Base-by-base conservation (phyloP, 2,888 invertebrate species). In the Andrena bicolor region DNA sequence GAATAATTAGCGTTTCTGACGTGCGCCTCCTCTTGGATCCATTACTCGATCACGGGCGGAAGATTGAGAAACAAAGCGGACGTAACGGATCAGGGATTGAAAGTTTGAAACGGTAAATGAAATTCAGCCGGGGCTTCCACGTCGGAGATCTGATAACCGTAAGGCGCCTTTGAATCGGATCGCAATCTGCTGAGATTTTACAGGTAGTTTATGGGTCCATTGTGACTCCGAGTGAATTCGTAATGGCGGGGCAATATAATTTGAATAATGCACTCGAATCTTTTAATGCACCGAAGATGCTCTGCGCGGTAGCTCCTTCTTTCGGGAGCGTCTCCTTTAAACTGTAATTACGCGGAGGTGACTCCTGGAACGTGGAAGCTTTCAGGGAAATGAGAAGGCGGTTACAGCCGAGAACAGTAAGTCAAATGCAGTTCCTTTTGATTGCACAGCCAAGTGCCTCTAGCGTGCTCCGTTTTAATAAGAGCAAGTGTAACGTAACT, bases 1-100 rank as follows among this genome's bases (percentile, higher is more conserved):
- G 72, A 75, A 68, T 64, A 73, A 81, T 83, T 75, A 82, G 53
- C 82, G 69, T 63, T 26, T 56, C 41, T 49, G 61, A 48, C 65
- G 30, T 35, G 64, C 49, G 35, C 65, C 65, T 66, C 35, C 26
- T n/a, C 64, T 61, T 35, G 53, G 75, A 70, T 84, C 48, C 68
- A 53, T 53, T 49, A n/a, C 2, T 20, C 73, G 60, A 71, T 69
- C 23, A 53, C 23, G 8, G 5, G 5, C 41, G 56, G 28, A 26
- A 60, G 56, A 69, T 76, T 32, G 56, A 64, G 69, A 70, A 49
- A 35, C 68, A 20, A 32, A 26, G 6, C 41, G 8, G 30, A 63
- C 61, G 51, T 20, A 63, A 20, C 23, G 63, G 30, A 61, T 58
- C n/a, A 20, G 10, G 20, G 26, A 53, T 20, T 23, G 53, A 53